Evolutionary conservation across 1,140 invertebrate species (phyloP).

Genomic region (Acromyrmex charruanus): DNA sequence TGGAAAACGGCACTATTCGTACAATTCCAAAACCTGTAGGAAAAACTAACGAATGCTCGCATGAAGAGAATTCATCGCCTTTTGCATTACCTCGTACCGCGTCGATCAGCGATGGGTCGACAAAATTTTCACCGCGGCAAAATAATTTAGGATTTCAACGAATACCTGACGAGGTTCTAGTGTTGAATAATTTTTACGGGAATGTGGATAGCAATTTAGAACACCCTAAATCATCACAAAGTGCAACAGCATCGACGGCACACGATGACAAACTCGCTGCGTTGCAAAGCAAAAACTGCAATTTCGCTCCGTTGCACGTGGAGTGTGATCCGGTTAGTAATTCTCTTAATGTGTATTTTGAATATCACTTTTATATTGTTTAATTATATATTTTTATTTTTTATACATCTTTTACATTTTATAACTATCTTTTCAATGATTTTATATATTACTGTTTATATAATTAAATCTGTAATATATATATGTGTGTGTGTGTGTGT

Average conservation of each 20-base stretch:
- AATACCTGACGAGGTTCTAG: slow-evolving; percentile 19
- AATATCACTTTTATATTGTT: neutral
- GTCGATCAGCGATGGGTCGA: neutral
- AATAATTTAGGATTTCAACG: slow-evolving; percentile 49
- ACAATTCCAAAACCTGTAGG: slow-evolving; percentile 44
- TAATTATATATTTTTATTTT: slow-evolving; percentile 8
- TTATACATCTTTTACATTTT: neutral
- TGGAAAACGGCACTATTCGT: slow-evolving; percentile 66
- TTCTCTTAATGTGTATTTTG: neutral
- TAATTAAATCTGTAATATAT: slow-evolving; percentile 1
- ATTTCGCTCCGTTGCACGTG: slow-evolving; percentile 87
- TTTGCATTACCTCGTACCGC: slow-evolving; percentile 34
- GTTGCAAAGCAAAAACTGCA: slow-evolving; percentile 53
- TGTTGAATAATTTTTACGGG: slow-evolving; percentile 15
- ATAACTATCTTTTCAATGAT: neutral
- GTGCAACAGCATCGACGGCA: neutral
- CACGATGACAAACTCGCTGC: neutral
- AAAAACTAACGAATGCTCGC: slow-evolving; percentile 26
- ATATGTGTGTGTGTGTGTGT: too few relatives aligned
- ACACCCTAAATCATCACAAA: slow-evolving; percentile 8
- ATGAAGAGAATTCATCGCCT: slow-evolving; percentile 42
- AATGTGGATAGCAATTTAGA: slow-evolving; percentile 28
- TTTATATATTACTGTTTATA: neutral
- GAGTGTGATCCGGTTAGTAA: slow-evolving; percentile 90
- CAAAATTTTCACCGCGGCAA: slow-evolving; percentile 13